Conservation (phyloP, 2,797 vertebrate species). For the Melanotaenia nigrans region DNA sequence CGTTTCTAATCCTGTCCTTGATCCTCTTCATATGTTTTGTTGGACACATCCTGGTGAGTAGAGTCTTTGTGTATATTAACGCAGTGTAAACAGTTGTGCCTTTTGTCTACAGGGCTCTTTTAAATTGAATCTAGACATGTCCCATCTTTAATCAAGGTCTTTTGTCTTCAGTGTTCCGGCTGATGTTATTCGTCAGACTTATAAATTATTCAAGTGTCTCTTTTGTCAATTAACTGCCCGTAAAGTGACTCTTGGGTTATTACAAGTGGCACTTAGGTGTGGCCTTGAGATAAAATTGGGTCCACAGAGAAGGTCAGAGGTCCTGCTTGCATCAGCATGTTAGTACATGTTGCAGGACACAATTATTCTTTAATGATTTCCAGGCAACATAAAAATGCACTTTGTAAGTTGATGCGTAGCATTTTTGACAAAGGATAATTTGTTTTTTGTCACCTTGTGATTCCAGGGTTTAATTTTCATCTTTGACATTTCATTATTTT, state of each 20-base stretch:
- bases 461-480: not conserved
- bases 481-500: not conserved
- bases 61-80: constrained; percentile 6
- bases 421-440: not conserved
- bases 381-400: not conserved
- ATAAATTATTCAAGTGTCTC: constrained; percentile 28
- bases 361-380: constrained; percentile 8
- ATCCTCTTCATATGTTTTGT: constrained; percentile 93
- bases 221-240: constrained; percentile 28
- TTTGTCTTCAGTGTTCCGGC: constrained; percentile 24
- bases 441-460: not conserved
- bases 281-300: constrained; percentile 13
- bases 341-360: not conserved
- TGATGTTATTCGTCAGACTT: constrained; percentile 32
- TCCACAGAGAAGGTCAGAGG: constrained; percentile 2
- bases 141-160: constrained; percentile 13
- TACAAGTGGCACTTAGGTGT: constrained; percentile 30
- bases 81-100: not conserved
- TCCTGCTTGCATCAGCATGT: not conserved
- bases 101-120: not conserved
- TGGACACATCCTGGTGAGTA: constrained; percentile 90
- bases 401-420: not conserved
- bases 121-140: not conserved
- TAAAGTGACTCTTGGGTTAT: constrained; percentile 34
- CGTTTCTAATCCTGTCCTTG: constrained; percentile 88